Conservation (phyloP, 2,797 vertebrate species). For the Luscinia luscinia region DNA sequence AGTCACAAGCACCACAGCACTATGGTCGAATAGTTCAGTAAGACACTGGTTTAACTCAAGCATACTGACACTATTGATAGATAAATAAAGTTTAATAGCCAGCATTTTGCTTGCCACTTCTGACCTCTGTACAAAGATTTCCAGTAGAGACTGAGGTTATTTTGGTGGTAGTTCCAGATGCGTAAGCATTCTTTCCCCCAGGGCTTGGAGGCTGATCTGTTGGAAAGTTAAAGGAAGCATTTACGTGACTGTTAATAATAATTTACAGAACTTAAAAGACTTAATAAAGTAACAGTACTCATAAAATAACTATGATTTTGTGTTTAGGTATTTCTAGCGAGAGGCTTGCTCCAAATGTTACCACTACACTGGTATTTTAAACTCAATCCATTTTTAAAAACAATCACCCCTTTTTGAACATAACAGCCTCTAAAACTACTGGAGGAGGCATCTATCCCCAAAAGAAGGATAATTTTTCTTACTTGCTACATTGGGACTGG, state of each 20-base stretch:
- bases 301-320: background rate
- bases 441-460: background rate
- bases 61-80: background rate
- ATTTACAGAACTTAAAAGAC: constrained; percentile 7
- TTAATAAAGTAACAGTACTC: background rate
- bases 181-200: constrained; percentile 86
- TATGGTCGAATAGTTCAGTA: background rate
- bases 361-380: background rate
- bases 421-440: background rate
- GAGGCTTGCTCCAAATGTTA: background rate
- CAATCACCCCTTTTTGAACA: background rate
- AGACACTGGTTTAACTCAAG: background rate
- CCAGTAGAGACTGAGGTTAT: constrained; percentile 98
- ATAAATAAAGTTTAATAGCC: background rate
- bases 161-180: constrained; percentile 89
- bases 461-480: constrained; percentile 59
- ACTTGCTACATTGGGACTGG: constrained; percentile 99
- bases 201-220: constrained; percentile 96
- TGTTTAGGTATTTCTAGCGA: background rate
- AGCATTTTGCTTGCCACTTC: constrained; percentile 55
- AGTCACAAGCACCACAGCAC: background rate
- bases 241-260: background rate
- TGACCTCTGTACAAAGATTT: constrained; percentile 95
- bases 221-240: constrained; percentile 39
- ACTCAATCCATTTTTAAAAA: background rate